These are phyloP conservation scores for Apomyelois bistriatella DNA, from an alignment of 2,888 invertebrate genomes.

Conservation along the genomic window DNA sequence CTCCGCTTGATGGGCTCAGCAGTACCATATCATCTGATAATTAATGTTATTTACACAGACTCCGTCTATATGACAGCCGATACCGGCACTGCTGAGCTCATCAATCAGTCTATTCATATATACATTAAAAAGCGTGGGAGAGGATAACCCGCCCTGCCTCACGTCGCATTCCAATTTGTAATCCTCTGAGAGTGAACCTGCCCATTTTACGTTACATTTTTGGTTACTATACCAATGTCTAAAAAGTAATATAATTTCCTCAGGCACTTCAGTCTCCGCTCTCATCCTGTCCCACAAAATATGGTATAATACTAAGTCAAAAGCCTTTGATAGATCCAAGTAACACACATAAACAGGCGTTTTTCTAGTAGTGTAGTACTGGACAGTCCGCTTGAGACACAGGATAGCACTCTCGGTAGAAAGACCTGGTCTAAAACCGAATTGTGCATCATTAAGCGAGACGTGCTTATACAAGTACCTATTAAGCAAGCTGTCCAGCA, in stretches of 20 bases:
- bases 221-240: background rate
- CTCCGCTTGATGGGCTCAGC: background rate
- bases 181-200: background rate
- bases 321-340: background rate
- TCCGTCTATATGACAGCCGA: background rate
- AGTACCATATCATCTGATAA: background rate
- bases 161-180: background rate
- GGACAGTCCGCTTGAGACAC: constrained; percentile 17
- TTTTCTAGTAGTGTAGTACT: constrained; percentile 15
- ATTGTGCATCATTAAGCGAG: background rate
- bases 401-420: constrained; percentile 18
- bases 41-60: background rate
- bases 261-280: no score
- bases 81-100: background rate
- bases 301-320: background rate
- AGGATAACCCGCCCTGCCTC: background rate
- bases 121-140: background rate
- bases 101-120: background rate
- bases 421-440: constrained; percentile 4
- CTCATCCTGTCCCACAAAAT: background rate
- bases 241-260: background rate
- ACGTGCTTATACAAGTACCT: background rate
- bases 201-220: background rate
- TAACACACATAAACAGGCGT: constrained; percentile 1
- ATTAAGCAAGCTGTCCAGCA: background rate